phyloP scores from a whole-genome alignment of 2,888 invertebrate species.

The Melieria omissa region DNA sequence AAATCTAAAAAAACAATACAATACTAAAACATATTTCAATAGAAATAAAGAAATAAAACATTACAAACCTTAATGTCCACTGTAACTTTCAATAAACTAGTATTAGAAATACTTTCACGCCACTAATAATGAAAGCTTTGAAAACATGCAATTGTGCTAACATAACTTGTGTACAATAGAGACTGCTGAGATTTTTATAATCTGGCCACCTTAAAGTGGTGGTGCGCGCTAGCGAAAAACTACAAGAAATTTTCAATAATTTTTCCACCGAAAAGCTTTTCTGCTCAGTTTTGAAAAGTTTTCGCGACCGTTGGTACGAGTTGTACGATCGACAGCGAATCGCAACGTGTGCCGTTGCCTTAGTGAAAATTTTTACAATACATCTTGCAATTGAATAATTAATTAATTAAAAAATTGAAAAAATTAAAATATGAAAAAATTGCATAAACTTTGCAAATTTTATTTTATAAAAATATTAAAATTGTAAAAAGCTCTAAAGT shows the following conservation, averaged over 20 bases:
- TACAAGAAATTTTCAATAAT: constrained; percentile 56
- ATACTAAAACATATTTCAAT: too few relatives aligned
- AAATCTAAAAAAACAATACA: too few relatives aligned
- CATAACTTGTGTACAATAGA: too few relatives aligned
- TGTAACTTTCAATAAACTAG: too few relatives aligned
- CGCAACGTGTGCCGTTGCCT: neutral
- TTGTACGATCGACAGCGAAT: constrained; percentile 8
- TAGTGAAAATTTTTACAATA: neutral
- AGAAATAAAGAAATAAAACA: too few relatives aligned
- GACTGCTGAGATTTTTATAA: neutral
- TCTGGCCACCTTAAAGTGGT: constrained; percentile 26
- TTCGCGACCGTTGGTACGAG: constrained; percentile 52
- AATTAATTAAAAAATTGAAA: constrained; percentile 1
- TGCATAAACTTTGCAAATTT: neutral
- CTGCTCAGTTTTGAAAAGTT: constrained; percentile 60
- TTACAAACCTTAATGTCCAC: too few relatives aligned
- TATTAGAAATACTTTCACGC: too few relatives aligned
- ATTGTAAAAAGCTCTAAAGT: neutral
- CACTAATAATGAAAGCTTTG: too few relatives aligned
- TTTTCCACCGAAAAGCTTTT: constrained; percentile 42
- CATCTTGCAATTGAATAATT: neutral
- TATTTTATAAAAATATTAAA: neutral
- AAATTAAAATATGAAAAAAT: neutral
- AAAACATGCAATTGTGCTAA: too few relatives aligned
- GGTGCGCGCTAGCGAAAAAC: constrained; percentile 7